Conservation (phyloP, 2,113 vertebrate species). For the Telmatochromis brichardi region DNA sequence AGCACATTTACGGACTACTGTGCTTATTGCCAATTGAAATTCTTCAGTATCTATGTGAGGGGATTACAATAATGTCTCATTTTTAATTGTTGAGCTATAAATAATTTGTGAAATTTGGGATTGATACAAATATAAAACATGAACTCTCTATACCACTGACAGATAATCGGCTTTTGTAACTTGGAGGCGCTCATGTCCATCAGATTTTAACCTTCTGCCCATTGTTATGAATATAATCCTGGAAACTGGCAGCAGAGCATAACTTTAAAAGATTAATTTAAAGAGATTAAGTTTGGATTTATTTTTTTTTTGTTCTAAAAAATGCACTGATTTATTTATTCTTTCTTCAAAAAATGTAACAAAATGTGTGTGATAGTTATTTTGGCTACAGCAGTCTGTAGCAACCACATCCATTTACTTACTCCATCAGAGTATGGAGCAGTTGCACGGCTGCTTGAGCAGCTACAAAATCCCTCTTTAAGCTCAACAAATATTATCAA, state of each 20-base stretch:
- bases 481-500: conserved; percentile 39
- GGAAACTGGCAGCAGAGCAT: background rate
- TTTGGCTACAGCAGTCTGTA: background rate
- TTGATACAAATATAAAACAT: background rate
- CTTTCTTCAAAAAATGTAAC: background rate
- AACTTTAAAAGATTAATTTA: background rate
- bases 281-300: background rate
- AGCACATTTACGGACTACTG: background rate
- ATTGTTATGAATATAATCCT: background rate
- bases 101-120: background rate
- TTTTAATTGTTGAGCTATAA: background rate
- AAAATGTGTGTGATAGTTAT: background rate
- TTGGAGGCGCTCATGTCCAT: background rate
- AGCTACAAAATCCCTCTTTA: conserved; percentile 13
- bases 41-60: background rate
- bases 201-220: background rate
- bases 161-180: background rate
- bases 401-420: background rate
- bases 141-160: background rate
- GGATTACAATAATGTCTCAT: background rate
- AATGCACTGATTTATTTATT: background rate
- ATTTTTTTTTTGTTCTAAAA: background rate
- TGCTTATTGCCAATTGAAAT: background rate
- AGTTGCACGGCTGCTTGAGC: conserved; percentile 3
- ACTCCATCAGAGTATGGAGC: background rate